These are phyloP conservation scores for Agonopterix alstromeriana DNA, from an alignment of 2,888 invertebrate species.

Conservation along the genomic window DNA sequence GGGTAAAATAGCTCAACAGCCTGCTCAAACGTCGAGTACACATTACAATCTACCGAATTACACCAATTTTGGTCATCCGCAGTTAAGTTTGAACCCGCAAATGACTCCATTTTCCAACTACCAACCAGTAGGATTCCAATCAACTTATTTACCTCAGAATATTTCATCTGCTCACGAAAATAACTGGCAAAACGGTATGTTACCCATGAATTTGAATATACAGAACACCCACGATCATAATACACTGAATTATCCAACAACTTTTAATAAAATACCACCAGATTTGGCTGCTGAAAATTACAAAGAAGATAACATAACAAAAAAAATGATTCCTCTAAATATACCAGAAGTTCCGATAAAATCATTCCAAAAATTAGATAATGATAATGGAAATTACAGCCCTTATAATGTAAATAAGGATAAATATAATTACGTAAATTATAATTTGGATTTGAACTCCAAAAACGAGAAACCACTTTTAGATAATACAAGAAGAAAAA, in stretches of 20 bases:
- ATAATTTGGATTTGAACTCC: neutral
- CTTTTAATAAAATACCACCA: conserved; percentile 17
- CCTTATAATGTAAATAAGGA: conserved; percentile 8
- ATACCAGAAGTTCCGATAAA: conserved; percentile 40
- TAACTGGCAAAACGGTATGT: conserved; percentile 35
- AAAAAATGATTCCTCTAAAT: conserved; percentile 28
- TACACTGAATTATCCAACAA: conserved; percentile 16
- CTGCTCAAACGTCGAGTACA: conserved; percentile 24
- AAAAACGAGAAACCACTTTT: conserved; percentile 17
- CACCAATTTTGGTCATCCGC: conserved; percentile 31
- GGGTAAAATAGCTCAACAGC: conserved; percentile 39
- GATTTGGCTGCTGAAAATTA: conserved; percentile 5
- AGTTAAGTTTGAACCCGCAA: conserved; percentile 31
- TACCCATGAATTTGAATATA: conserved; percentile 46
- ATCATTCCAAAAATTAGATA: conserved; percentile 22
- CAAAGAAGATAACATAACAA: conserved; percentile 10
- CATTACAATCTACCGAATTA: conserved; percentile 43
- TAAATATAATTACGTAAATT: conserved; percentile 15
- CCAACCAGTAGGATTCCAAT: conserved; percentile 32
- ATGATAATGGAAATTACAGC: conserved; percentile 1
- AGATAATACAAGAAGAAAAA: conserved; percentile 39
- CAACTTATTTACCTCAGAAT: conserved; percentile 28
- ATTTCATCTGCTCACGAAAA: conserved; percentile 22
- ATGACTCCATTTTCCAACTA: conserved; percentile 38
- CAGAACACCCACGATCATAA: conserved; percentile 26